Evolutionary conservation across 1,140 invertebrate species (phyloP).

Genomic region (Cotesia glomerata): DNA sequence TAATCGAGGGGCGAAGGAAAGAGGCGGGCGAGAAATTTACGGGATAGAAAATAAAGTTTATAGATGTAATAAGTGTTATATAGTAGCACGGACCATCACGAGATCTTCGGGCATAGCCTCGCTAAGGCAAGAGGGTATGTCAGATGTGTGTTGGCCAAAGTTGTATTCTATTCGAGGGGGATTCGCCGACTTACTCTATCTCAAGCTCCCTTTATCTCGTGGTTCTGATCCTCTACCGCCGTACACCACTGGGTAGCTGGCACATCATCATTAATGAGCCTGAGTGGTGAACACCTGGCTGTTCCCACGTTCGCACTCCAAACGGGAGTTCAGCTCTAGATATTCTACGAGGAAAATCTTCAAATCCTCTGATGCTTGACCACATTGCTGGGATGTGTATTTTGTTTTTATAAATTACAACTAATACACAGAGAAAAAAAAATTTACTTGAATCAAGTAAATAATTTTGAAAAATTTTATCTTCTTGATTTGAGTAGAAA

Average conservation of each 20-base stretch:
- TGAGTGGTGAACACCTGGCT: constrained; percentile 55
- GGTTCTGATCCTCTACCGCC: background rate
- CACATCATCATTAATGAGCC: constrained; percentile 61
- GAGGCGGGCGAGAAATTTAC: too few species aligned
- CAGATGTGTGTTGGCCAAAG: constrained; percentile 37
- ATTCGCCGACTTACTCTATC: constrained; percentile 8
- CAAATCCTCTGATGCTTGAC: constrained; percentile 35
- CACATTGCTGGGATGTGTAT: constrained; percentile 28
- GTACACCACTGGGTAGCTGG: constrained; percentile 47
- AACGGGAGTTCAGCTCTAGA: constrained; percentile 53
- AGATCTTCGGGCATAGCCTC: constrained; percentile 10
- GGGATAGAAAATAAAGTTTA: background rate
- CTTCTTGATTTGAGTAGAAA: too few species aligned
- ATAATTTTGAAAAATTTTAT: too few species aligned
- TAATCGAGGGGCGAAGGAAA: too few species aligned
- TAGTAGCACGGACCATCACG: background rate
- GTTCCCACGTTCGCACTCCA: constrained; percentile 57
- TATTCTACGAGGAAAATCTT: constrained; percentile 26
- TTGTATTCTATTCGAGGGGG: constrained; percentile 25
- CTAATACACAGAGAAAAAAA: too few species aligned
- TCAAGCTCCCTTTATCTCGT: background rate
- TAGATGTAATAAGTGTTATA: background rate
- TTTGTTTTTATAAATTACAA: constrained; percentile 6
- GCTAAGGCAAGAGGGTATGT: constrained; percentile 20
- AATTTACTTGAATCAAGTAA: too few species aligned